Percentiles rank a stretch among this genome's conserved stretches.
Evolutionary conservation across 2,113 vertebrate species (phyloP).

Genomic region (Sebastes schlegelii): DNA sequence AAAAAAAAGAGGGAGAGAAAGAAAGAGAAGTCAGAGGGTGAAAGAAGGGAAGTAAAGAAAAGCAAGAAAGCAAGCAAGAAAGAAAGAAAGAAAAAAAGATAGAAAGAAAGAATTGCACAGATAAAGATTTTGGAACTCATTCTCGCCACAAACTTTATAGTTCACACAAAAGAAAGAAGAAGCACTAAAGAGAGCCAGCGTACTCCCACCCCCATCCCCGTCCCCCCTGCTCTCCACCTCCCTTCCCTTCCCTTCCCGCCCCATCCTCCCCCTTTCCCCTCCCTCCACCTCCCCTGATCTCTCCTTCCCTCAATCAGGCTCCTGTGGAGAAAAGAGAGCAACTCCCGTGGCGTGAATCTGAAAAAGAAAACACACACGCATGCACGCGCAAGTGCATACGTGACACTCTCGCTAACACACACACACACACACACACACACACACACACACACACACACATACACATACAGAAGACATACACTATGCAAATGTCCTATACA

Average conservation of each 20-base stretch:
- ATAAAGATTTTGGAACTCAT: slow-evolving; percentile 78
- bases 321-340: slow-evolving; percentile 84
- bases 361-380: slow-evolving; percentile 75
- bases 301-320: slow-evolving; percentile 76
- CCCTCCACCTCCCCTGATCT: slow-evolving; percentile 35
- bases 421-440: slow-evolving; percentile 41
- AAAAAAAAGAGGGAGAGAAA: slow-evolving; percentile 90
- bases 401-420: slow-evolving; percentile 2
- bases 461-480: slow-evolving; percentile 57
- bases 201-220: not conserved
- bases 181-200: slow-evolving; percentile 58
- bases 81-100: slow-evolving; percentile 31
- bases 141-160: slow-evolving; percentile 71
- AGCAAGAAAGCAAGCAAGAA: slow-evolving; percentile 66
- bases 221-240: not conserved
- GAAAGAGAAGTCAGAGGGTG: slow-evolving; percentile 90
- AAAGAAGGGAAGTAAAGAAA: slow-evolving; percentile 77
- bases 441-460: slow-evolving; percentile 11
- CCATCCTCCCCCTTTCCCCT: not conserved
- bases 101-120: slow-evolving; percentile 71
- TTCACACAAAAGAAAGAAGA: slow-evolving; percentile 64
- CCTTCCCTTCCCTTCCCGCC: not conserved
- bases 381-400: slow-evolving; percentile 45
- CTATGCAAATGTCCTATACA: slow-evolving; percentile 51
- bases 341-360: slow-evolving; percentile 79